Percentiles rank a stretch among this genome's conserved stretches.
phyloP scores from a whole-genome alignment of 2,113 vertebrate genomes.

The Varanus salvator region DNA sequence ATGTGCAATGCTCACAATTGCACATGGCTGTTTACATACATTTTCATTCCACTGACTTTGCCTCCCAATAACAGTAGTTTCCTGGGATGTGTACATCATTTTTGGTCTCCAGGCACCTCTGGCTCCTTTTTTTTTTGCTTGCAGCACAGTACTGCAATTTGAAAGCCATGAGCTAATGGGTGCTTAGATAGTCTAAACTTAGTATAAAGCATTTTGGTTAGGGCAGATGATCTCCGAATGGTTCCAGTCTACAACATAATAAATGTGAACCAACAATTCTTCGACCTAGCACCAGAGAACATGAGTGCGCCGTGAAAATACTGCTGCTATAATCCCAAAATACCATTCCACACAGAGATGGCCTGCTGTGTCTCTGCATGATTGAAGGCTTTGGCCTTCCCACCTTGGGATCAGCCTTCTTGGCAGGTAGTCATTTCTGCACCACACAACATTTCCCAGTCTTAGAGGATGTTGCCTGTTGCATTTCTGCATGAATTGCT shows the following conservation, averaged over 20 bases:
- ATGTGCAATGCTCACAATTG: neutral
- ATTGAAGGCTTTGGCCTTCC: neutral
- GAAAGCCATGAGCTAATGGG: neutral
- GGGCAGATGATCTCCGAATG: neutral
- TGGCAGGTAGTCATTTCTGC: no score
- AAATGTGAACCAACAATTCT: neutral
- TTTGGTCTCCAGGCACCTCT: neutral
- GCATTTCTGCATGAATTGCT: no score
- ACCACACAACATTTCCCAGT: no score
- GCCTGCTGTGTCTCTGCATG: neutral
- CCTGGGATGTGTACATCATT: neutral
- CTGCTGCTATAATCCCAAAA: neutral
- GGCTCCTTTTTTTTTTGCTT: neutral
- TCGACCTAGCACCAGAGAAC: no score
- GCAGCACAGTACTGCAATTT: neutral
- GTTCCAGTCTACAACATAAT: neutral
- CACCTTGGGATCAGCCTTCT: neutral
- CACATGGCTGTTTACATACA: neutral
- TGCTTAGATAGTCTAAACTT: neutral
- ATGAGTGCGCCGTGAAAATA: neutral
- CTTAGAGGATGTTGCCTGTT: no score
- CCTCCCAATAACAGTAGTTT: neutral
- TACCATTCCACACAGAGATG: neutral
- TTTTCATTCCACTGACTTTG: neutral
- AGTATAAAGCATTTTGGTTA: neutral